Conservation (phyloP, 2,888 invertebrate genomes). For the Polia nebulosa region DNA sequence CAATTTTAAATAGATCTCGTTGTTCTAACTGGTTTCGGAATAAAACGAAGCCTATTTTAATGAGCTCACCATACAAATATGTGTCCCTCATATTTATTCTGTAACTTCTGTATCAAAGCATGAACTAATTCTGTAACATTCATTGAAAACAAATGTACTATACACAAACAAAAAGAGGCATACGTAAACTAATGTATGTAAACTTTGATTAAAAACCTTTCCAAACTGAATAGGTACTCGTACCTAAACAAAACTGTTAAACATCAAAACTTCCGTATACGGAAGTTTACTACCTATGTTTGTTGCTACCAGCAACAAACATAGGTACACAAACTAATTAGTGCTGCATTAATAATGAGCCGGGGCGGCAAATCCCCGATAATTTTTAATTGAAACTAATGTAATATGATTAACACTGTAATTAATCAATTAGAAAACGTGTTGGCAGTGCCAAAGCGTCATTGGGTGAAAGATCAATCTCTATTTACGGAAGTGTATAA, state of each 20-base stretch:
- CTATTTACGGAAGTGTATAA: background rate
- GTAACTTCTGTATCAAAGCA: no score
- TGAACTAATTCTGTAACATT: background rate
- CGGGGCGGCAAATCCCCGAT: constrained; percentile 25
- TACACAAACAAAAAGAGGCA: background rate
- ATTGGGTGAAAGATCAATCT: background rate
- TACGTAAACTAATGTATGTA: background rate
- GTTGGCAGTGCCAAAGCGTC: constrained; percentile 3
- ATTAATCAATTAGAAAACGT: constrained; percentile 46
- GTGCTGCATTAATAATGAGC: constrained; percentile 32
- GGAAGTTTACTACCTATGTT: no score
- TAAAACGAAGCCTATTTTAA: background rate
- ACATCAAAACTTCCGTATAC: background rate
- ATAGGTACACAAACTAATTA: constrained; percentile 36
- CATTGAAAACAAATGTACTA: background rate
- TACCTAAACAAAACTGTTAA: constrained; percentile 1
- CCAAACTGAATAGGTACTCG: constrained; percentile 1
- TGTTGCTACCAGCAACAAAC: background rate
- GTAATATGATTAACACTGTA: constrained; percentile 33
- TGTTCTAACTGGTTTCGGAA: no score
- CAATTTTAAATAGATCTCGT: no score
- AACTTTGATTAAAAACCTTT: background rate
- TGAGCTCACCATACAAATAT: no score
- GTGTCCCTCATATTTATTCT: no score
- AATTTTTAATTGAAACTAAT: constrained; percentile 54